Evolutionary conservation across 2,888 invertebrate species (phyloP).

Genomic region (Pardosa pseudoannulata): DNA sequence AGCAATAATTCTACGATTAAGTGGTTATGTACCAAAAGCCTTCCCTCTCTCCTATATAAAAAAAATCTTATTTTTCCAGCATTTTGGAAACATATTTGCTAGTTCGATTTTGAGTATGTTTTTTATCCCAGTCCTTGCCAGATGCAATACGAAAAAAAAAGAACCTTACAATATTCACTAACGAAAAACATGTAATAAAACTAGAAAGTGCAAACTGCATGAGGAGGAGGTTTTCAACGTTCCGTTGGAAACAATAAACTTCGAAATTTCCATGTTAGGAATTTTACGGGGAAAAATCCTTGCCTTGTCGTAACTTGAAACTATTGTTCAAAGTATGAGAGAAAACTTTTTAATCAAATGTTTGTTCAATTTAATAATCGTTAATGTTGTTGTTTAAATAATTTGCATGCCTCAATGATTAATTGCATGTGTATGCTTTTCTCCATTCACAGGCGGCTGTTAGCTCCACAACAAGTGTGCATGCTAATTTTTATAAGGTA

Average conservation of each 20-base stretch:
- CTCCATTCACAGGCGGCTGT: constrained; percentile 51
- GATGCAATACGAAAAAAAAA: too few species aligned
- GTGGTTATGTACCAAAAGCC: too few species aligned
- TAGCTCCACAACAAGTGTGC: constrained; percentile 44
- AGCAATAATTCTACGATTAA: too few species aligned
- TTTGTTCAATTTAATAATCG: not conserved
- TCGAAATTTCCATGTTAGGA: too few species aligned
- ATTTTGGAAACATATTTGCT: too few species aligned
- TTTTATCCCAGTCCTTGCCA: not conserved
- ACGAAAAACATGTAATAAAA: not conserved
- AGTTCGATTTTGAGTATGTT: not conserved
- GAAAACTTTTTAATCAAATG: constrained; percentile 6
- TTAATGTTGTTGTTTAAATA: not conserved
- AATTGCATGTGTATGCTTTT: constrained; percentile 59
- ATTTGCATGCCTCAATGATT: constrained; percentile 42
- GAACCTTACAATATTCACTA: not conserved
- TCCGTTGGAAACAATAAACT: not conserved
- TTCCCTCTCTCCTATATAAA: too few species aligned
- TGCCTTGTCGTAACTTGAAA: constrained; percentile 3
- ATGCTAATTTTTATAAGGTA: constrained; percentile 60
- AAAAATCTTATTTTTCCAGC: too few species aligned
- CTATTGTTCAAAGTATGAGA: constrained; percentile 7
- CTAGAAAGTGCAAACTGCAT: not conserved
- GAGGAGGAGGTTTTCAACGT: not conserved
- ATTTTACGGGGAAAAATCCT: not conserved